phyloP scores from a whole-genome alignment of 2,113 vertebrate species.

The Larimichthys crocea region DNA sequence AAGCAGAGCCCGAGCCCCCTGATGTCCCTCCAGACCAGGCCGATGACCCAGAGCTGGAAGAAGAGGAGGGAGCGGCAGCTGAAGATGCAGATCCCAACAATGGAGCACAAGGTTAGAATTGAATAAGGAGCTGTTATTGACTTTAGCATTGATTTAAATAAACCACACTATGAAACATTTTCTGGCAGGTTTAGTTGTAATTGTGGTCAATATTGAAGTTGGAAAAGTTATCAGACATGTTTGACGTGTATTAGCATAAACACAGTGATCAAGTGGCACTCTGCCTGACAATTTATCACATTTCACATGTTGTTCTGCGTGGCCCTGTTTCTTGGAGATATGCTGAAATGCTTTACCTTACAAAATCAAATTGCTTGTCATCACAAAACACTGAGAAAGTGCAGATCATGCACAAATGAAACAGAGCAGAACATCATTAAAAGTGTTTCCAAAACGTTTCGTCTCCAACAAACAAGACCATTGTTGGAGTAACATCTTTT shows the following conservation, averaged over 20 bases:
- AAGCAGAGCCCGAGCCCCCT: constrained; percentile 90
- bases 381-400: not conserved
- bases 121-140: constrained; percentile 63
- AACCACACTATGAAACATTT: not conserved
- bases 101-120: constrained; percentile 91
- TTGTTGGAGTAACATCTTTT: not conserved
- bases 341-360: not conserved
- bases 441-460: not conserved
- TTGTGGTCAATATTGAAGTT: not conserved
- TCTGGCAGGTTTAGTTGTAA: not conserved
- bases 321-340: not conserved
- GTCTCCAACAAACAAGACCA: not conserved
- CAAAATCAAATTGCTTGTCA: not conserved
- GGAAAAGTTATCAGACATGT: not conserved
- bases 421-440: not conserved
- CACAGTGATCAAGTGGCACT: not conserved
- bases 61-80: constrained; percentile 93
- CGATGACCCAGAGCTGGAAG: constrained; percentile 93
- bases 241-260: not conserved
- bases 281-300: not conserved
- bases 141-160: not conserved
- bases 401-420: not conserved
- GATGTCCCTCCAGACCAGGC: constrained; percentile 89
- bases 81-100: constrained; percentile 95
- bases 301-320: not conserved